phyloP scores from a whole-genome alignment of 2,888 invertebrate genomes.

The Apotomis capreana region DNA sequence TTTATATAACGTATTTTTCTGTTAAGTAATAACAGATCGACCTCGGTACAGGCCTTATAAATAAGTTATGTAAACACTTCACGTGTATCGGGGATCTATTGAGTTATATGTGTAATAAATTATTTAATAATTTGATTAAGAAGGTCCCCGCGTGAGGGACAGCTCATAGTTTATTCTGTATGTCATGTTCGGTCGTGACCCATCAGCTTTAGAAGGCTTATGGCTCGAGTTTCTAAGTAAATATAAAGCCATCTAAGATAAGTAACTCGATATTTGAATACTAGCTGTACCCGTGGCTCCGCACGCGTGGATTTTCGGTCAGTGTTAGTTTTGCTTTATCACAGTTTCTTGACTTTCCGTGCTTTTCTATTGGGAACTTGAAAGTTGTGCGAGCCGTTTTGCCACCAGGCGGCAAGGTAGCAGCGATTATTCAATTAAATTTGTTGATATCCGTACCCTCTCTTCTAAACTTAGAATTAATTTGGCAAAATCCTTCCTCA shows the following conservation, averaged over 20 bases:
- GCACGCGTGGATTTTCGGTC: too few relatives aligned
- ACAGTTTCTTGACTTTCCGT: too few relatives aligned
- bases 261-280: not conserved
- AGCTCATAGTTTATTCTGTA: conserved; percentile 14
- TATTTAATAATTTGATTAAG: conserved; percentile 19
- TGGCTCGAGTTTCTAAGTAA: not conserved
- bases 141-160: conserved; percentile 1
- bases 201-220: not conserved
- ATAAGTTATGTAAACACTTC: not conserved
- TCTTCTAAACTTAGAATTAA: too few relatives aligned
- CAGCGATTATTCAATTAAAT: too few relatives aligned
- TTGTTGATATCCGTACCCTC: too few relatives aligned
- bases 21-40: too few relatives aligned
- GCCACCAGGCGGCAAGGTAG: too few relatives aligned
- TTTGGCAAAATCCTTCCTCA: too few relatives aligned
- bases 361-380: too few relatives aligned
- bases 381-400: too few relatives aligned
- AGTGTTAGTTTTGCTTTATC: too few relatives aligned
- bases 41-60: not conserved
- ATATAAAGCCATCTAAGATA: not conserved
- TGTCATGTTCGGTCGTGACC: not conserved
- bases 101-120: not conserved
- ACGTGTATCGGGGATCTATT: conserved; percentile 2
- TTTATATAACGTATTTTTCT: too few relatives aligned
- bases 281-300: not conserved